These are phyloP conservation scores for Fissipunctia ypsillon DNA, from an alignment of 2,888 invertebrate genomes.

Conservation along the genomic window DNA sequence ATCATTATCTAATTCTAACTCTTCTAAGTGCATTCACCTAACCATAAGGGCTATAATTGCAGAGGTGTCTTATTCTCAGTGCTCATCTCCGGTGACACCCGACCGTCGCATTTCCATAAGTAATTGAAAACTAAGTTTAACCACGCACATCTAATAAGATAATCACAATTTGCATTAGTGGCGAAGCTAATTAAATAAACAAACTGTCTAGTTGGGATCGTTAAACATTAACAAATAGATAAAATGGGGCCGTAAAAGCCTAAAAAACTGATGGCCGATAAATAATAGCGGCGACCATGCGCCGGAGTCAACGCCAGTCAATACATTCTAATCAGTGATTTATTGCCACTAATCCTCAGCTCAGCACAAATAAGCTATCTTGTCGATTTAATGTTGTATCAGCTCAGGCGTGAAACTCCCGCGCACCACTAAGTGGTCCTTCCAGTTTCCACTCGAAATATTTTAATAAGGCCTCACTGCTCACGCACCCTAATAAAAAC, in stretches of 20 bases:
- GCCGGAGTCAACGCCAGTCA: slow-evolving; percentile 88
- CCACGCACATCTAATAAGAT: slow-evolving; percentile 71
- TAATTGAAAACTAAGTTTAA: slow-evolving; percentile 73
- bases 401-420: slow-evolving; percentile 90
- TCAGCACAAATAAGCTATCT: slow-evolving; percentile 91
- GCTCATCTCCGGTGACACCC: slow-evolving; percentile 40
- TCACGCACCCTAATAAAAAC: slow-evolving; percentile 90
- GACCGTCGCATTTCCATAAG: slow-evolving; percentile 69
- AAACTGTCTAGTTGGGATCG: slow-evolving; percentile 78
- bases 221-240: slow-evolving; percentile 83
- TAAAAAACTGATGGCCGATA: slow-evolving; percentile 84
- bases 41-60: slow-evolving; percentile 33
- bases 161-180: slow-evolving; percentile 78
- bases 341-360: slow-evolving; percentile 90
- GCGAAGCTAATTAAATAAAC: slow-evolving; percentile 82
- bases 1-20: slow-evolving; percentile 55
- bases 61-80: slow-evolving; percentile 19
- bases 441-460: slow-evolving; percentile 91
- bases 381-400: slow-evolving; percentile 91
- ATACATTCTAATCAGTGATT: slow-evolving; percentile 91
- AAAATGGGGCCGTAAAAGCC: slow-evolving; percentile 84
- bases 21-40: slow-evolving; percentile 50
- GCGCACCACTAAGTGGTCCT: slow-evolving; percentile 91
- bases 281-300: slow-evolving; percentile 83
- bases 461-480: slow-evolving; percentile 90